phyloP scores from a whole-genome alignment of 2,113 vertebrate species.

The Hippocampus mohnikei region DNA sequence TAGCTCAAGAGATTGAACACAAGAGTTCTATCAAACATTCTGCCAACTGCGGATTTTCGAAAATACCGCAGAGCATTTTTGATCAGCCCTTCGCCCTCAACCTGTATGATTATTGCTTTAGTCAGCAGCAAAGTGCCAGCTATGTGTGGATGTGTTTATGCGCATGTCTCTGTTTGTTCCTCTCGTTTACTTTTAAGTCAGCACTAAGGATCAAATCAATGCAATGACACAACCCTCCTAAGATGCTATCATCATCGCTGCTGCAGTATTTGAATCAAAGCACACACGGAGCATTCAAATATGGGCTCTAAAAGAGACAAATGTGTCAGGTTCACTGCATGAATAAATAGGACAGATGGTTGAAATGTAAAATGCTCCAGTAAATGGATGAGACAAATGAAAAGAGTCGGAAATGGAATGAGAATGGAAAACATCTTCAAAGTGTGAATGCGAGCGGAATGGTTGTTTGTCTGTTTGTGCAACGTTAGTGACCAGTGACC shows the following conservation, averaged over 20 bases:
- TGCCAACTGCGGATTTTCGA: neutral
- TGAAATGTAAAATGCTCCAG: neutral
- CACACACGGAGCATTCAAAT: neutral
- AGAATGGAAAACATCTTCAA: neutral
- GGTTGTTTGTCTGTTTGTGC: no score
- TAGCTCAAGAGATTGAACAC: neutral
- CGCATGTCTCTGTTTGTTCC: neutral
- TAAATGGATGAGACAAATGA: neutral
- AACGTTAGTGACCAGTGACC: no score
- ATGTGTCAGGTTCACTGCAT: neutral
- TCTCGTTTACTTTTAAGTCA: neutral
- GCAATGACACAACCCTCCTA: neutral
- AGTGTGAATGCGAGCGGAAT: no score
- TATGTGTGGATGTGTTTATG: neutral
- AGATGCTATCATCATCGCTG: neutral
- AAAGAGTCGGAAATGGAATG: neutral
- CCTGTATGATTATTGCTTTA: constrained; percentile 18
- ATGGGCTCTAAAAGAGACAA: constrained; percentile 9
- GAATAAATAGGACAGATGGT: constrained; percentile 16
- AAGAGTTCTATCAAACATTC: neutral
- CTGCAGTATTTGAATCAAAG: neutral
- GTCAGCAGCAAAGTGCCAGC: constrained; percentile 3
- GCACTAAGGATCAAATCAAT: neutral
- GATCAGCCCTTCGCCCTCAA: constrained; percentile 8
- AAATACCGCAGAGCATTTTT: neutral